Conservation (phyloP, 2,888 invertebrate species). For the Bruchidius siliquastri region DNA sequence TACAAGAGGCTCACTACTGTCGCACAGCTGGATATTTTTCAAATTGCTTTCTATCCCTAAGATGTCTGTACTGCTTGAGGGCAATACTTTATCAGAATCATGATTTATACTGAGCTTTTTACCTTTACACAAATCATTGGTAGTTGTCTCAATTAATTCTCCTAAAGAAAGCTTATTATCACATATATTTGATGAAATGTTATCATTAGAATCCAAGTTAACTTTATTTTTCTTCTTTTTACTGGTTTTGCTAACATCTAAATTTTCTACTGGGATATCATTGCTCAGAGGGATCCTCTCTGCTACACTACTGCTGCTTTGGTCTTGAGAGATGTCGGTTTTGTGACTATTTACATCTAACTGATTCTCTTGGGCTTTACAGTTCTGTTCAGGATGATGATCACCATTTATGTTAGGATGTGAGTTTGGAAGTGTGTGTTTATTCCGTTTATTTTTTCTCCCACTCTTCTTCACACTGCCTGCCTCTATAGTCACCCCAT, state of each 20-base stretch:
- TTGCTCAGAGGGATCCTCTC: constrained; percentile 18
- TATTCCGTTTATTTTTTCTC: constrained; percentile 25
- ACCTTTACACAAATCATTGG: constrained; percentile 7
- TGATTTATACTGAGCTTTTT: background rate
- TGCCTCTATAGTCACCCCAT: constrained; percentile 25
- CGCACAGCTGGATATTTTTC: constrained; percentile 9
- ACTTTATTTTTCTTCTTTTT: constrained; percentile 26
- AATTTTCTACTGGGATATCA: constrained; percentile 22
- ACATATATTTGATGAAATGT: constrained; percentile 25
- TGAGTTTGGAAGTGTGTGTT: constrained; percentile 13
- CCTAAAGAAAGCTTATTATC: constrained; percentile 22
- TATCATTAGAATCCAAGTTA: constrained; percentile 31
- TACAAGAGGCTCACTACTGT: background rate
- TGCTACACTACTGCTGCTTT: constrained; percentile 25
- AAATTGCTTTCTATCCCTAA: constrained; percentile 18
- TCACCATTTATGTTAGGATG: constrained; percentile 22
- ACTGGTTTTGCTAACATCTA: constrained; percentile 27
- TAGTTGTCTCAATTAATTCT: constrained; percentile 7
- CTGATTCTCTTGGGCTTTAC: constrained; percentile 18
- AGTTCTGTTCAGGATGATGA: constrained; percentile 17
- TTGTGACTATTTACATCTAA: constrained; percentile 12
- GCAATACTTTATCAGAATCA: constrained; percentile 1
- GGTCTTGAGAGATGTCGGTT: constrained; percentile 15
- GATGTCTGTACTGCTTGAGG: constrained; percentile 7
- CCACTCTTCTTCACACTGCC: constrained; percentile 18